A percentile compares a stretch with the other conserved stretches of the same genome.
These are phyloP conservation scores for Gulo gulo DNA, from an alignment of 2,113 vertebrate species.

Conservation along the genomic window DNA sequence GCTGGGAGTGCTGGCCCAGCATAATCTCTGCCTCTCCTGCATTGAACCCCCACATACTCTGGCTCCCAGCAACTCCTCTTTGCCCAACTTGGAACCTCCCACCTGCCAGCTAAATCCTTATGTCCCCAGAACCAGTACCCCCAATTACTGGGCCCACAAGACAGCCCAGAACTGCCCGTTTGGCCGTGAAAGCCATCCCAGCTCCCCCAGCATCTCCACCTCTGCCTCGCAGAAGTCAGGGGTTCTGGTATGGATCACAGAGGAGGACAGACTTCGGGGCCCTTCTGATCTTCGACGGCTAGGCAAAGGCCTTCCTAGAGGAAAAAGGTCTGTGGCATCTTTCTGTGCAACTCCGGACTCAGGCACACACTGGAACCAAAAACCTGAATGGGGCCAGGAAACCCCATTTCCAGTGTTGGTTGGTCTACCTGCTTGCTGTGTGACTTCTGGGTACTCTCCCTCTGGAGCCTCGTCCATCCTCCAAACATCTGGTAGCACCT, in stretches of 20 bases:
- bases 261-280: not conserved
- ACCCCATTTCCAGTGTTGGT: not conserved
- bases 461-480: not conserved
- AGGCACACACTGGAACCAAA: not conserved
- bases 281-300: not conserved
- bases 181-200: not conserved
- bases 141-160: not conserved
- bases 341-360: not conserved
- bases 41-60: slow-evolving; percentile 60
- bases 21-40: slow-evolving; percentile 37
- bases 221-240: not conserved
- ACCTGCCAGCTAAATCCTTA: slow-evolving; percentile 58
- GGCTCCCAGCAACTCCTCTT: slow-evolving; percentile 34
- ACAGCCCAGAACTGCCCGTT: not conserved
- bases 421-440: not conserved
- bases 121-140: slow-evolving; percentile 28
- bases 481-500: not conserved
- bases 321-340: not conserved
- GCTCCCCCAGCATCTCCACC: not conserved
- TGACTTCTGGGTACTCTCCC: not conserved
- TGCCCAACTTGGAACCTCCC: slow-evolving; percentile 65
- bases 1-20: slow-evolving; percentile 42
- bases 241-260: not conserved
- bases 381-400: not conserved
- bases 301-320: not conserved